Evolutionary conservation across 2,797 vertebrate genomes (phyloP).

Genomic region (Hoplostethus atlanticus): DNA sequence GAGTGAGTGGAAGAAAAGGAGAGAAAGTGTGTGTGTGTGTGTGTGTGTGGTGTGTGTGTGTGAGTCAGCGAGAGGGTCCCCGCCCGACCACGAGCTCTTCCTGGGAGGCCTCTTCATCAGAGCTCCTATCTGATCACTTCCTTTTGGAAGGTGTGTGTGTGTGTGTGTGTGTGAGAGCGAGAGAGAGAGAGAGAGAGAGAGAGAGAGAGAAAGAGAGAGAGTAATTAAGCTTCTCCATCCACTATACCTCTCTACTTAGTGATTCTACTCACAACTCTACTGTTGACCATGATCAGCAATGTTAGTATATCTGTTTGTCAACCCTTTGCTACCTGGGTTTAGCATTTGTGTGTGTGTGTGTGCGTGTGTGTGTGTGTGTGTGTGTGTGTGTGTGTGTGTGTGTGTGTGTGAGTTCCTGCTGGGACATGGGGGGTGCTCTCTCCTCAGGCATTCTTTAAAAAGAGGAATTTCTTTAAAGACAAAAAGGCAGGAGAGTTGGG

Average conservation of each 20-base stretch:
- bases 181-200: neutral
- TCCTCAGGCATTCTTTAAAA: conserved; percentile 80
- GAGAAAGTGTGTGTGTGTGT: conserved; percentile 18
- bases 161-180: conserved; percentile 13
- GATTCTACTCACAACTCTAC: conserved; percentile 34
- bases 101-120: conserved; percentile 73
- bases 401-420: conserved; percentile 53
- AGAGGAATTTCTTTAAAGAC: conserved; percentile 84
- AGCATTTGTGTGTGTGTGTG: conserved; percentile 36
- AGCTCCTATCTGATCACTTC: conserved; percentile 73
- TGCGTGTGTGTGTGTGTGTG: conserved; percentile 10
- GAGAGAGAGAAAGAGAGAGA: conserved; percentile 8
- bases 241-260: conserved; percentile 21
- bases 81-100: conserved; percentile 64
- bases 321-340: conserved; percentile 58
- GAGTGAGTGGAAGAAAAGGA: conserved; percentile 62
- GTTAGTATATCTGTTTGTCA: conserved; percentile 60
- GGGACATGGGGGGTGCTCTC: conserved; percentile 66
- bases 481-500: conserved; percentile 77
- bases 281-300: neutral
- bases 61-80: conserved; percentile 51
- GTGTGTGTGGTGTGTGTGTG: conserved; percentile 17
- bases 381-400: conserved; percentile 23
- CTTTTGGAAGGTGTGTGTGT: conserved; percentile 52
- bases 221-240: conserved; percentile 61